Evolutionary conservation across 2,113 vertebrate genomes (phyloP), one percentile per base, ranked within the genome.

Genomic region (Tapirus terrestris): DNA sequence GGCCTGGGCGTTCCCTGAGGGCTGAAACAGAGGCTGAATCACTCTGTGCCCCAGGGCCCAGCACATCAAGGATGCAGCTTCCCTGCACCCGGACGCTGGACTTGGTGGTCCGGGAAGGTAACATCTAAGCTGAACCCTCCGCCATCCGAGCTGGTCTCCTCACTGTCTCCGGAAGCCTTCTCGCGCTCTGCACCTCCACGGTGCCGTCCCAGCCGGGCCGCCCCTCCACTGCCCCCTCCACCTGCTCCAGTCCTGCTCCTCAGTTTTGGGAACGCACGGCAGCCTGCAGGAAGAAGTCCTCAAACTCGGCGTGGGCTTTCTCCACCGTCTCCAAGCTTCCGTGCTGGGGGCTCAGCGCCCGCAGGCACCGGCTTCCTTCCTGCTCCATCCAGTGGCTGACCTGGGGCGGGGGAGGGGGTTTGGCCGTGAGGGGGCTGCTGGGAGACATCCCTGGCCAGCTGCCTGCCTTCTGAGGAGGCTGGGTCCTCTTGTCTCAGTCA

Each of bases 341-440:
- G 0, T 99, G 98, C 36, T 98, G 98, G 0, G 98, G 97, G 23
- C 98, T 98, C 58, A 99, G 99, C 27, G 98, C 98, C 88, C 98
- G 98, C 79, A 99, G 98, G 90, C 95, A 98, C 0, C 36, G 97
- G 4, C 99, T 99, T 25, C 99, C 99, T 92, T 99, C 99, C 20
- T 97, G 98, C 1, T 99, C 98, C 98, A 99, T 99, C 99, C 99
- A 99, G 93, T 98, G 87, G 20, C 98, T 99, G 89, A 99, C 98
- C 99, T 99, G 98, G 48, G 84, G 70, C 18, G 77, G 61, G 70
- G 67, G 27, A 56, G 0, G 33, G 43, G 3, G 51, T 48, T 6
- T 25, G 36, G 10, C 8, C 9, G 0, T 33, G 81, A 51, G 0
- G 0, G 17, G 17, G 27, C 5, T 43, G 61, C n/a, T 73, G 21